Evolutionary conservation across 2,797 vertebrate genomes (phyloP).

Genomic region (Serranus cabrilla): DNA sequence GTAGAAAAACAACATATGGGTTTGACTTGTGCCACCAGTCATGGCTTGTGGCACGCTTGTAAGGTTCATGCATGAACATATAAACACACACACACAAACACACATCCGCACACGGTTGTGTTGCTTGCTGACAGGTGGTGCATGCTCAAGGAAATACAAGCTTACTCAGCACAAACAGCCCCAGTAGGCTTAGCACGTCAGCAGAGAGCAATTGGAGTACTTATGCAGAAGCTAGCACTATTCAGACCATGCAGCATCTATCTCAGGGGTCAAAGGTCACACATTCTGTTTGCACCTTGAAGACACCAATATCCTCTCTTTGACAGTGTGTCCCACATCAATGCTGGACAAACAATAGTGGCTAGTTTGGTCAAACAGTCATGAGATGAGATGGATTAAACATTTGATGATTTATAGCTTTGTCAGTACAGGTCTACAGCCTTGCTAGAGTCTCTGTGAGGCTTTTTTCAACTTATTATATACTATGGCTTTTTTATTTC

Average conservation of each 20-base stretch:
- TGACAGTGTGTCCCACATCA: conserved; percentile 38
- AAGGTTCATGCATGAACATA: conserved; percentile 29
- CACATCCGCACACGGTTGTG: conserved; percentile 30
- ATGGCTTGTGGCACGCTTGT: conserved; percentile 49
- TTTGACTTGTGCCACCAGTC: conserved; percentile 50
- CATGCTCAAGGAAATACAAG: conserved; percentile 76
- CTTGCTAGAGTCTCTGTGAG: neutral
- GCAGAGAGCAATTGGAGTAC: conserved; percentile 67
- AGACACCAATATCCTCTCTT: conserved; percentile 57
- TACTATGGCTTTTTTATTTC: too few species aligned
- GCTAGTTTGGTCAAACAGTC: conserved; percentile 47
- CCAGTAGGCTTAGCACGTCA: conserved; percentile 77
- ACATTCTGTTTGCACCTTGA: conserved; percentile 72
- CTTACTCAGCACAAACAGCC: conserved; percentile 74
- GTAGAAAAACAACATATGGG: conserved; percentile 51
- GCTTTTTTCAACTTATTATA: too few species aligned
- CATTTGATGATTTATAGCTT: conserved; percentile 26
- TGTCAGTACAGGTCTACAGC: conserved; percentile 1
- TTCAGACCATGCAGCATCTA: conserved; percentile 70
- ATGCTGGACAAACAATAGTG: conserved; percentile 61
- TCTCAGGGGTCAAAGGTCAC: conserved; percentile 73
- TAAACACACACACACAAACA: conserved; percentile 35
- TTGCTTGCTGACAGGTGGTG: conserved; percentile 74
- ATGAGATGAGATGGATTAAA: conserved; percentile 49
- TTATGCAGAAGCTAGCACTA: conserved; percentile 72